Evolutionary conservation across 2,888 invertebrate genomes (phyloP).

Genomic region (Nomada fabriciana): DNA sequence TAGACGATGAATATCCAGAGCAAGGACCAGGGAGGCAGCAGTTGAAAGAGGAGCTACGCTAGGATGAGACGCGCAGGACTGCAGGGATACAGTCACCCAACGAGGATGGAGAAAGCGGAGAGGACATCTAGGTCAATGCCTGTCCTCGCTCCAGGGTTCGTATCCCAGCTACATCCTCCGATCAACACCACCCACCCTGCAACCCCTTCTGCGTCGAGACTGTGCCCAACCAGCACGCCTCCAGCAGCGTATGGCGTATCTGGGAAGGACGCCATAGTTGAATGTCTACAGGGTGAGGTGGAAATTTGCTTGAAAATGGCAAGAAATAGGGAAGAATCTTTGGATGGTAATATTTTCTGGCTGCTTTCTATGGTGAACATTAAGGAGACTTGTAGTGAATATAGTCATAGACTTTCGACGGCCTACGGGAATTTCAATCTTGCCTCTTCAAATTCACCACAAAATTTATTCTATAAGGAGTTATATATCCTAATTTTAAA

Average conservation of each 20-base stretch:
- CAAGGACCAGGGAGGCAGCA: background rate
- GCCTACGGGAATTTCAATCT: too few relatives aligned
- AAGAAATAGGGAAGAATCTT: background rate
- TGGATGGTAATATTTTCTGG: too few relatives aligned
- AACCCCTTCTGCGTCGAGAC: constrained; percentile 30
- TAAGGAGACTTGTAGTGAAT: too few relatives aligned
- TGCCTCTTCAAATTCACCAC: too few relatives aligned
- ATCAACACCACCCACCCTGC: constrained; percentile 49
- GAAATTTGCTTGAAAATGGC: background rate
- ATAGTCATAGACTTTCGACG: too few relatives aligned
- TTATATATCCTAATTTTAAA: too few relatives aligned
- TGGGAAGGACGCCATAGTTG: constrained; percentile 47
- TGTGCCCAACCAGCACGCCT: constrained; percentile 39
- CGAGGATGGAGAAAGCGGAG: constrained; percentile 60
- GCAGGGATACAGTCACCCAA: constrained; percentile 21
- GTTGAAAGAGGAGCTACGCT: background rate
- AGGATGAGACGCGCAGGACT: background rate
- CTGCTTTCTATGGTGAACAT: too few relatives aligned
- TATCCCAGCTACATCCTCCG: constrained; percentile 69
- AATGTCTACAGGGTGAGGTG: constrained; percentile 13
- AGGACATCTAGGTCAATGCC: constrained; percentile 71
- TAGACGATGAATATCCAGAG: background rate
- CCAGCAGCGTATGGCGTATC: constrained; percentile 13
- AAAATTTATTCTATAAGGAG: too few relatives aligned
- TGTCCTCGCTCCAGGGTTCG: constrained; percentile 72